A percentile compares a stretch with the other conserved stretches of the same genome.
These are phyloP conservation scores for Sinhomidia bicolor DNA, from an alignment of 2,888 invertebrate genomes.

Conservation along the genomic window DNA sequence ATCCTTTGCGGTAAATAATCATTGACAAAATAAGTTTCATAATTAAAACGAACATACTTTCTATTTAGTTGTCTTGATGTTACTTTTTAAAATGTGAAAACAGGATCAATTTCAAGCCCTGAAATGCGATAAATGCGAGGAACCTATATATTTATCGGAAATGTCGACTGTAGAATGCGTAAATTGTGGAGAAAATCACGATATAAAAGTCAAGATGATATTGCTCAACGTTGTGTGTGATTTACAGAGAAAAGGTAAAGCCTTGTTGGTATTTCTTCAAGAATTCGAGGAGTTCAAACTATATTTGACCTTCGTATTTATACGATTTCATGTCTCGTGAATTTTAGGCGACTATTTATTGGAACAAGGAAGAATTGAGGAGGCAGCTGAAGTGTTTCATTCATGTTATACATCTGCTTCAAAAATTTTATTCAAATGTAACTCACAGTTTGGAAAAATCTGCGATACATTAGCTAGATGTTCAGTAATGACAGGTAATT, in stretches of 20 bases:
- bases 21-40: background rate
- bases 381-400: conserved; percentile 7
- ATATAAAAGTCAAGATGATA: conserved; percentile 58
- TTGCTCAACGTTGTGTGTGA: conserved; percentile 24
- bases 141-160: conserved; percentile 76
- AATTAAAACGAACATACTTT: background rate
- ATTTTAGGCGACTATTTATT: conserved; percentile 78
- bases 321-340: no score
- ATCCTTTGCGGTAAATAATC: conserved; percentile 70
- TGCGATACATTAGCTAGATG: conserved; percentile 84
- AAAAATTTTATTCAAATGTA: conserved; percentile 83
- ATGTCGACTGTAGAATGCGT: conserved; percentile 66
- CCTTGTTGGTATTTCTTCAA: no score
- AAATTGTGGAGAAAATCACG: conserved; percentile 81
- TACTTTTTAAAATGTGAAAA: conserved; percentile 59
- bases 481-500: conserved; percentile 83
- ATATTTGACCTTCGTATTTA: no score
- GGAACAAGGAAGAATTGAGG: conserved; percentile 72
- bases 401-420: conserved; percentile 82
- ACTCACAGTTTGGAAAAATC: conserved; percentile 83
- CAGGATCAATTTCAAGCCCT: conserved; percentile 80
- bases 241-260: conserved; percentile 36
- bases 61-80: conserved; percentile 47
- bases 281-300: no score
- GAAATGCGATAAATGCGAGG: conserved; percentile 81